These are phyloP conservation scores for Colletes gigas DNA, from an alignment of 1,140 invertebrate species.

Conservation along the genomic window DNA sequence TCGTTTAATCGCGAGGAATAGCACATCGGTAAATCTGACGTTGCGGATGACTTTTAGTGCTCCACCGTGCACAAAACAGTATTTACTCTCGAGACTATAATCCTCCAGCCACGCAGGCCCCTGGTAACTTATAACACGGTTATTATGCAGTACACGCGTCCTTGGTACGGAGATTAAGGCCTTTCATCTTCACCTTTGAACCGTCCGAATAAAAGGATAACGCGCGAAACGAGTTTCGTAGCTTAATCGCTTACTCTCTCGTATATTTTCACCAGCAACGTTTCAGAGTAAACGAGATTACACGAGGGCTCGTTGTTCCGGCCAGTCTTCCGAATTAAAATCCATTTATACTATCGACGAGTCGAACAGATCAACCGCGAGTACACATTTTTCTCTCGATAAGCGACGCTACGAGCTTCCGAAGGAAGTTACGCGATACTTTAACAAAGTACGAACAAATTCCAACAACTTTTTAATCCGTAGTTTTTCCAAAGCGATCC, in stretches of 20 bases:
- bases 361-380: too few species aligned
- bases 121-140: background rate
- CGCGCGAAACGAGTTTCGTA: conserved; percentile 4
- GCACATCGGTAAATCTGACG: background rate
- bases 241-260: background rate
- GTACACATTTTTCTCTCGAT: too few species aligned
- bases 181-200: conserved; percentile 31
- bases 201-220: conserved; percentile 17
- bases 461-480: too few species aligned
- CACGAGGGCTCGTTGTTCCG: too few species aligned
- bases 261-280: background rate
- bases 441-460: too few species aligned
- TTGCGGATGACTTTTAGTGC: background rate
- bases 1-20: background rate
- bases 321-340: too few species aligned
- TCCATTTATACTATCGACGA: too few species aligned
- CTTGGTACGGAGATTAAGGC: conserved; percentile 9
- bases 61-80: background rate
- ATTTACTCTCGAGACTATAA: conserved; percentile 12
- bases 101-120: background rate
- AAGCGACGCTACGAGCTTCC: too few species aligned
- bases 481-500: too few species aligned
- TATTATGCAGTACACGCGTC: conserved; percentile 24
- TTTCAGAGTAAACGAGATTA: too few species aligned
- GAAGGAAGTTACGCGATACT: too few species aligned